Percentiles rank a stretch among this genome's conserved stretches.
These are phyloP conservation scores for Papilio protenor DNA, from an alignment of 2,888 invertebrate species.

Conservation along the genomic window DNA sequence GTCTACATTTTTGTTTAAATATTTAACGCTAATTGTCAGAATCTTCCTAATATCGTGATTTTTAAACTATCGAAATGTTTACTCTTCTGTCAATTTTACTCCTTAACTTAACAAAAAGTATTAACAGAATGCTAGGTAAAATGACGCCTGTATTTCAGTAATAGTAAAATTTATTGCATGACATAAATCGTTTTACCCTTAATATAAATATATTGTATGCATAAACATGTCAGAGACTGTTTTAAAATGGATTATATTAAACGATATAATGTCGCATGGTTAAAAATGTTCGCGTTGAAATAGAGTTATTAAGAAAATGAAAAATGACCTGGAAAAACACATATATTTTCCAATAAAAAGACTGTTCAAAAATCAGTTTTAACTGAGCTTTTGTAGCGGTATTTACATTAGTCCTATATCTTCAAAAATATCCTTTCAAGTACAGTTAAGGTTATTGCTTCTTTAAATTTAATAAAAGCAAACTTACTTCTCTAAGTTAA, in stretches of 20 bases:
- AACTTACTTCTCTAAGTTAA: not conserved
- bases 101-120: not conserved
- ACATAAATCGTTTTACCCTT: slow-evolving; percentile 9
- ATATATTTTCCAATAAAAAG: too few relatives aligned
- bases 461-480: too few relatives aligned
- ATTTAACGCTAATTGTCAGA: too few relatives aligned
- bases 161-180: not conserved
- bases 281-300: not conserved
- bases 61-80: too few relatives aligned
- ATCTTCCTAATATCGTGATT: too few relatives aligned
- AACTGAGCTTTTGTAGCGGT: too few relatives aligned
- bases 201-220: slow-evolving; percentile 13
- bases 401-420: too few relatives aligned
- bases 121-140: not conserved
- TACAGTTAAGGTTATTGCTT: too few relatives aligned
- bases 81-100: not conserved
- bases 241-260: slow-evolving; percentile 8
- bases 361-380: too few relatives aligned
- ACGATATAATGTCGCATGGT: not conserved
- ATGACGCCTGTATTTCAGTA: not conserved
- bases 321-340: not conserved
- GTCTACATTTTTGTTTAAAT: too few relatives aligned
- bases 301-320: not conserved
- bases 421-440: too few relatives aligned
- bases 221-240: not conserved